Percentiles rank a stretch among this genome's conserved stretches.
Evolutionary conservation across 2,888 invertebrate genomes (phyloP).

Genomic region (Corbicula japonica): DNA sequence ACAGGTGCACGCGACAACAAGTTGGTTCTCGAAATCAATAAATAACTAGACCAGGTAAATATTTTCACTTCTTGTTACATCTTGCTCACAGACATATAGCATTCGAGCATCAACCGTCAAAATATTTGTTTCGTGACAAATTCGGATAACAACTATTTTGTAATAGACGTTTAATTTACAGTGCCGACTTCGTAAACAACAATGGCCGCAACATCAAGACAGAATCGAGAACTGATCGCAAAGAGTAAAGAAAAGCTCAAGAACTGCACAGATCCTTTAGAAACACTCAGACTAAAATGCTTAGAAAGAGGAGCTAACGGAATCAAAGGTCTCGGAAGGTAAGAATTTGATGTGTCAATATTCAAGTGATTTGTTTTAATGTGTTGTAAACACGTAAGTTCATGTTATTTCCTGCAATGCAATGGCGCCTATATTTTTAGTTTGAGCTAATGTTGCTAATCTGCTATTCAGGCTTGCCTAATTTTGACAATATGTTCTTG

Average conservation of each 20-base stretch:
- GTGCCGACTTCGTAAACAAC: too few relatives aligned
- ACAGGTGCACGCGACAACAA: conserved; percentile 52
- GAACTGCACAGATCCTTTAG: conserved; percentile 92
- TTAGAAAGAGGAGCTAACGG: conserved; percentile 95
- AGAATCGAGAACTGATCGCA: conserved; percentile 93
- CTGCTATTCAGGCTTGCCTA: too few relatives aligned
- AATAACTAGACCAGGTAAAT: conserved; percentile 8
- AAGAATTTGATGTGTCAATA: conserved; percentile 82
- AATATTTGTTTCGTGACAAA: background rate
- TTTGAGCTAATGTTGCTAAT: too few relatives aligned
- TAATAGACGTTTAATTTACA: too few relatives aligned
- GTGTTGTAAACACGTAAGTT: too few relatives aligned
- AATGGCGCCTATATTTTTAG: too few relatives aligned
- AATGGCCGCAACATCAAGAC: conserved; percentile 91
- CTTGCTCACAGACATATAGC: background rate
- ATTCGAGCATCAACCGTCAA: background rate
- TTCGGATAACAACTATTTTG: background rate
- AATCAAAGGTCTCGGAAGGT: conserved; percentile 95
- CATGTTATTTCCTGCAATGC: too few relatives aligned
- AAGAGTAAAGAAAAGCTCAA: conserved; percentile 88
- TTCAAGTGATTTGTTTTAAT: too few relatives aligned
- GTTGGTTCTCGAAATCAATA: conserved; percentile 34
- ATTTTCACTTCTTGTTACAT: background rate
- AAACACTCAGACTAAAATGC: conserved; percentile 94
- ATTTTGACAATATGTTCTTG: too few relatives aligned